Evolutionary conservation across 92 coral and sea anemone genomes (phyloP), one percentile per base, ranked within the genome.

Genomic region (Phymanthus crucifer): DNA sequence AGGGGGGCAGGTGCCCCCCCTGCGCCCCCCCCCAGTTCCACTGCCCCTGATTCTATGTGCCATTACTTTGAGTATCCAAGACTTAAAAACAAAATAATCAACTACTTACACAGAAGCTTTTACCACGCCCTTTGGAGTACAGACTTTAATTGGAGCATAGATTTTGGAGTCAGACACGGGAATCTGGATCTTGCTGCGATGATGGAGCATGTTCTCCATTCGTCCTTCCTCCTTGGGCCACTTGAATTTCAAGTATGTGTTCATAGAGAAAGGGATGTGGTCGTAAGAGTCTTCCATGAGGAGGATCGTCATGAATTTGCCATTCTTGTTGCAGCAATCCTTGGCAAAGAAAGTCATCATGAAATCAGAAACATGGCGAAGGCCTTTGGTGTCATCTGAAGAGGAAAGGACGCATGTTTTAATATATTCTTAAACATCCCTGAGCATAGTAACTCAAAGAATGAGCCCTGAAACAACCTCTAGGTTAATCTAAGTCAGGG

Each of bases 261-360:
- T 48, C 86, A 89, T 40, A 38, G 85, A 71, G 69, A 50, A 38
- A 2, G 92, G 92, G 31, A 89, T 78, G 38, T 84, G 83, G 32
- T 80, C 32, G 56, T 76, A 50, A 33, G 87, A 76, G 33, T 83
- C 80, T 23, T 77, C 87, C 13, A 48, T 47, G n/a, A 89, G 76
- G 19, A 89, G 58, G 24, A 89, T 85, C 50, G 86, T 72, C 92
- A 89, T 89, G 78, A 85, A 85, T 32, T 85, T 89, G 71, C 92
- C 92, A 34, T 89, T 85, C 48, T 78, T 68, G 74, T 89, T 89
- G 75, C 83, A 66, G 52, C 81, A 84, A 10, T 80, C 14, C 14
- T 52, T 56, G 18, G 89, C 89, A 0, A 89, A 78, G 35, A 80
- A 85, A n/a, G 72, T 79, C 47, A 89, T 57, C 32, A 89, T 89